phyloP scores from a whole-genome alignment of 2,113 vertebrate species.

The Bombycilla garrulus region DNA sequence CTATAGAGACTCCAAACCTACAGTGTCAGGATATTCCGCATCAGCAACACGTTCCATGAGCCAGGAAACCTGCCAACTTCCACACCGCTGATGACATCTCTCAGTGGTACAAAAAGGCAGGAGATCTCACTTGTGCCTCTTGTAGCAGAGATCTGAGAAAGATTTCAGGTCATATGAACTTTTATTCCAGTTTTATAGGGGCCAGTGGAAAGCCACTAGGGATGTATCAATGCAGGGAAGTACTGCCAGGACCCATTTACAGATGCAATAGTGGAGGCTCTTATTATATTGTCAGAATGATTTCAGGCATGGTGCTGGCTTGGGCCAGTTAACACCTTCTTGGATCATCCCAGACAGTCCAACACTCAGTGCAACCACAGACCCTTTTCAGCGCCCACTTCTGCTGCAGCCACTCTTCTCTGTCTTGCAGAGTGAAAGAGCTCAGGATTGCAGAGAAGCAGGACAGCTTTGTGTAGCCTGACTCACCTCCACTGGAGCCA shows the following conservation, averaged over 20 bases:
- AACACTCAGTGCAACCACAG: not conserved
- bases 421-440: not conserved
- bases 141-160: not conserved
- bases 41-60: not conserved
- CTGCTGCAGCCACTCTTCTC: not conserved
- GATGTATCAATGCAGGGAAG: not conserved
- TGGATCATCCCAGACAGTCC: not conserved
- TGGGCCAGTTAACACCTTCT: not conserved
- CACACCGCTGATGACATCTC: not conserved
- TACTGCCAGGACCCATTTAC: not conserved
- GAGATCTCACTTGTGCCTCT: not conserved
- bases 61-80: not conserved
- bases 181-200: not conserved
- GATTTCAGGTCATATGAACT: not conserved
- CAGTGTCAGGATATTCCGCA: not conserved
- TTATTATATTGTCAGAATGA: not conserved
- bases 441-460: not conserved
- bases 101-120: not conserved
- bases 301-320: not conserved
- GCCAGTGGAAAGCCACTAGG: not conserved
- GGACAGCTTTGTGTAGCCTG: not conserved
- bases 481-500: not conserved
- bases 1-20: not conserved
- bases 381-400: not conserved
- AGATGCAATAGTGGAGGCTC: not conserved